Base-by-base conservation (phyloP, 2,888 invertebrate species). In the Catocala sponsa region DNA sequence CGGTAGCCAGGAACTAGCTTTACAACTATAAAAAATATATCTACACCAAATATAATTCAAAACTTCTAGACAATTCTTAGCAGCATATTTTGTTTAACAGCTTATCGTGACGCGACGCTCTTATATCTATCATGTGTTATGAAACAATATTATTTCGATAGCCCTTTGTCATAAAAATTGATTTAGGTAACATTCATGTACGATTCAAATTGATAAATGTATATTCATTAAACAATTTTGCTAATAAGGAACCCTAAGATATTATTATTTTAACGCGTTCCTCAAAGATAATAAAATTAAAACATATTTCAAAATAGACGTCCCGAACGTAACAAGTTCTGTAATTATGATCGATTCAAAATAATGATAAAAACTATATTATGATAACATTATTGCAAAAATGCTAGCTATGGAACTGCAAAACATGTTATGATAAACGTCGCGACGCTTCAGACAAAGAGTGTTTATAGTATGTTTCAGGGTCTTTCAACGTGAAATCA, bases 41-140 rank as follows among this genome's bases (percentile, higher is more conserved):
- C n/a, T 42, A 0, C n/a, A n/a, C 12, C 13, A 46, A 15, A 46
- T 15, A 44, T 44, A 12, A 5, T 1, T 44, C 13, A 6, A 44
- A 6, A 44, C 44, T 46, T 46, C 46, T 15, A 46, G 46, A 46
- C 15, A 6, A 46, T 15, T 46, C 46, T 15, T 15, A 46, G 15
- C 41, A 12, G 32, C 13, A 25, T 0, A 25, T 38, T 7, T n/a
- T 54, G 41, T 49, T 60, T 1, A 55, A 55, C 49, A 48, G 42
- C 52, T 38, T 48, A 44, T 61, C 47, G 43, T 33, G 48, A 33
- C 44, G 44, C 41, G 33, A 48, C 12, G 25, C 33, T n/a, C 33
- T 48, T 25, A 33, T 48, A 48, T 6, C 25, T 25, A 11, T 48
- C 33, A 48, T 32, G 48, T n/a, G 15, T 13, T 15, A 25, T 15